phyloP scores from a whole-genome alignment of 1,140 invertebrate species.

The Drosophila malerkotliana region DNA sequence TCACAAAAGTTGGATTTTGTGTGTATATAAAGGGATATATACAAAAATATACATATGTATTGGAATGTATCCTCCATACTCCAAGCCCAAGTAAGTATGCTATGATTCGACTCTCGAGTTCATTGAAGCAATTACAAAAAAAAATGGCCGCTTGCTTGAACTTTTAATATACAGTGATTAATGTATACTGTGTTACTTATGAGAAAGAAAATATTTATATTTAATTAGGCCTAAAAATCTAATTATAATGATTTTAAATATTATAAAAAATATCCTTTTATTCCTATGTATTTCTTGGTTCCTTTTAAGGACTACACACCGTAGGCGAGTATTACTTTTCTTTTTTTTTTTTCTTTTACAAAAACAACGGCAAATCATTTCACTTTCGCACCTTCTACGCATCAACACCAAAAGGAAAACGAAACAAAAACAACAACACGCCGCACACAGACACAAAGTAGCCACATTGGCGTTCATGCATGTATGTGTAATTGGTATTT shows the following conservation, averaged over 20 bases:
- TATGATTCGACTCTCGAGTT: constrained; percentile 4
- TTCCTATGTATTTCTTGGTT: background rate
- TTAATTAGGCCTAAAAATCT: no score
- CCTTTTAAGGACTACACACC: constrained; percentile 22
- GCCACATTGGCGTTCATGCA: constrained; percentile 12
- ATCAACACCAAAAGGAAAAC: constrained; percentile 40
- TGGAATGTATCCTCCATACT: constrained; percentile 2
- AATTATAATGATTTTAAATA: background rate
- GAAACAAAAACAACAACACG: constrained; percentile 17
- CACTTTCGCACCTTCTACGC: constrained; percentile 76
- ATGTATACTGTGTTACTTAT: no score
- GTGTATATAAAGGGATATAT: background rate
- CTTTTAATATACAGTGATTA: constrained; percentile 36
- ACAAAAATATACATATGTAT: constrained; percentile 2
- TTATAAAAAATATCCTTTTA: background rate
- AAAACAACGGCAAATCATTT: constrained; percentile 64
- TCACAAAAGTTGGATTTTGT: background rate
- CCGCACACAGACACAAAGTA: constrained; percentile 26
- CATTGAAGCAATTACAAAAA: constrained; percentile 44
- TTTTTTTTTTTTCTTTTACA: constrained; percentile 11
- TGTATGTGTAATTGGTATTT: constrained; percentile 35
- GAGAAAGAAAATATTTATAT: no score
- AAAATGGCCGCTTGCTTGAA: constrained; percentile 37
- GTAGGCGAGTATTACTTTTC: constrained; percentile 11
- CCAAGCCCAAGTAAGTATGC: background rate